These are phyloP conservation scores for Chrysomallon squamiferum DNA, from an alignment of 1,140 invertebrate genomes.

Conservation along the genomic window DNA sequence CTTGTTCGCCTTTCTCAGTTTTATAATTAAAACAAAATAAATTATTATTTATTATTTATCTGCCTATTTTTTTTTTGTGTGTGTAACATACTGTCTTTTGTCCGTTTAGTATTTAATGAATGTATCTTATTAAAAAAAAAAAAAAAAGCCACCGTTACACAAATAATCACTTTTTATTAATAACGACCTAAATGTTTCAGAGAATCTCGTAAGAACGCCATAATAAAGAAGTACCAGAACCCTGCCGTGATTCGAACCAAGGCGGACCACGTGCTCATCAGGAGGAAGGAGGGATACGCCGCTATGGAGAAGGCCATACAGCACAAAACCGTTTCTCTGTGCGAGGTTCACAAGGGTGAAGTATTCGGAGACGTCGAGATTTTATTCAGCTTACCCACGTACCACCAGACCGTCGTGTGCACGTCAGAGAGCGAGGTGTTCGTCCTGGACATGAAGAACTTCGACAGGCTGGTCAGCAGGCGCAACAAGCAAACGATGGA, in stretches of 20 bases:
- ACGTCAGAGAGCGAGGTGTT: constrained; percentile 53
- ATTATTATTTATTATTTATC: too few species aligned
- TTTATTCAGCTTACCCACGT: constrained; percentile 44
- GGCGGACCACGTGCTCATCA: constrained; percentile 41
- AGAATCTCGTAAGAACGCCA: constrained; percentile 41
- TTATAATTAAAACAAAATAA: too few species aligned
- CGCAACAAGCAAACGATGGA: constrained; percentile 49
- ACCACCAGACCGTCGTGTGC: constrained; percentile 53
- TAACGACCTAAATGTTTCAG: constrained; percentile 20
- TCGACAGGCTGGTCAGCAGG: constrained; percentile 54
- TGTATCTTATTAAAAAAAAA: too few species aligned
- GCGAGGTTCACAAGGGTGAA: constrained; percentile 45
- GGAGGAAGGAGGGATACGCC: constrained; percentile 52
- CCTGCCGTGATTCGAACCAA: constrained; percentile 44
- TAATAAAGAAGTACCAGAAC: constrained; percentile 44
- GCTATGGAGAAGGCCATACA: constrained; percentile 47
- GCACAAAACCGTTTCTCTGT: constrained; percentile 41
- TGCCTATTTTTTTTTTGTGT: too few species aligned
- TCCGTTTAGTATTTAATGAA: too few species aligned
- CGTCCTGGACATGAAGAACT: constrained; percentile 55
- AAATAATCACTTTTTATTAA: too few species aligned
- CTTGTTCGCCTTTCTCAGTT: too few species aligned
- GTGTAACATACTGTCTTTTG: too few species aligned
- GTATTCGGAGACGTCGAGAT: constrained; percentile 57
- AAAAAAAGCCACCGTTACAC: too few species aligned